A percentile compares a stretch with the other conserved stretches of the same genome.
These are phyloP conservation scores for Pseudomyrmex cubaensis DNA, from an alignment of 1,140 invertebrate species.

Conservation along the genomic window DNA sequence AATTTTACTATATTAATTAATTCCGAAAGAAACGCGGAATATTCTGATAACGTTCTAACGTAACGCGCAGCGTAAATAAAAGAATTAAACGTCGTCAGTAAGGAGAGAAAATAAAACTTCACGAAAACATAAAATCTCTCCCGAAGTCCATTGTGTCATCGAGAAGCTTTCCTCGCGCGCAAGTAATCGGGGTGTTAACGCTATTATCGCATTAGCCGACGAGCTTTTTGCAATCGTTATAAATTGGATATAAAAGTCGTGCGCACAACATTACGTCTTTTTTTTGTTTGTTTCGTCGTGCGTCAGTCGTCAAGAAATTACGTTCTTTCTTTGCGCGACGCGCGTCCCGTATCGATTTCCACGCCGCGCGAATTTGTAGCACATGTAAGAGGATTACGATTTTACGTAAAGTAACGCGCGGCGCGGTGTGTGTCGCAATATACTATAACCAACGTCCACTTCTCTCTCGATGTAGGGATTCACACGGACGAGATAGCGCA, in stretches of 20 bases:
- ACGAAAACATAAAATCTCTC: not conserved
- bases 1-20: no score
- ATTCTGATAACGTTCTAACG: no score
- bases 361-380: slow-evolving; percentile 2
- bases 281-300: not conserved
- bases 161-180: not conserved
- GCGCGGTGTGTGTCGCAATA: slow-evolving; percentile 20
- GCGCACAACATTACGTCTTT: slow-evolving; percentile 24
- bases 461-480: slow-evolving; percentile 51
- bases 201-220: slow-evolving; percentile 33
- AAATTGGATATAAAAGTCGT: slow-evolving; percentile 35
- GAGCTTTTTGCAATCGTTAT: slow-evolving; percentile 40
- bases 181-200: slow-evolving; percentile 23
- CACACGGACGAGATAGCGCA: not conserved
- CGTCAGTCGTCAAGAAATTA: slow-evolving; percentile 25
- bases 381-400: slow-evolving; percentile 6
- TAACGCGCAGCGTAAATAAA: no score
- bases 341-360: slow-evolving; percentile 10
- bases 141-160: not conserved
- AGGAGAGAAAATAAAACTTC: no score
- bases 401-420: slow-evolving; percentile 16
- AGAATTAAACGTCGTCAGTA: no score
- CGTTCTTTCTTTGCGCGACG: not conserved
- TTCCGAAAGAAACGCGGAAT: no score
- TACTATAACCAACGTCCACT: slow-evolving; percentile 25